phyloP scores from a whole-genome alignment of 2,113 vertebrate species.

The Nyctereutes procyonoides region DNA sequence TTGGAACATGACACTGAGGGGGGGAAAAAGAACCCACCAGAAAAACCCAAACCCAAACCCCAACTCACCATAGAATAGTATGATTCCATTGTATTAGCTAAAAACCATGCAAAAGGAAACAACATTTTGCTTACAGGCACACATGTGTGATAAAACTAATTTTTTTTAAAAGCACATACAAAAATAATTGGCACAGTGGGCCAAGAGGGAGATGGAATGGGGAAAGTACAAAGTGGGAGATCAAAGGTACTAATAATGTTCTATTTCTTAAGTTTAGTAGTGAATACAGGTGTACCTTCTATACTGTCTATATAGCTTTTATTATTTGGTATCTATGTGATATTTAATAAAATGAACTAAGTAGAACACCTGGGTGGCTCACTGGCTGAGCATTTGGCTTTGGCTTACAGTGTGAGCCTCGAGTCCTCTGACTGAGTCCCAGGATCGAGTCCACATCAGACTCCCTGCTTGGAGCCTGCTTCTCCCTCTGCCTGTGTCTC shows the following conservation, averaged over 20 bases:
- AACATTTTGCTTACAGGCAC: background rate
- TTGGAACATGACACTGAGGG: background rate
- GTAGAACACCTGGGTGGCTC: no score
- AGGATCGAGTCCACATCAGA: no score
- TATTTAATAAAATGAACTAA: background rate
- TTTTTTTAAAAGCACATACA: background rate
- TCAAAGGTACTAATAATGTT: background rate
- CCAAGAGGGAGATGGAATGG: background rate
- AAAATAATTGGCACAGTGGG: background rate
- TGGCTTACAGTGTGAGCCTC: no score
- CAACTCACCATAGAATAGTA: background rate
- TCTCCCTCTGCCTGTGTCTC: no score
- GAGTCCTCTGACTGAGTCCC: no score
- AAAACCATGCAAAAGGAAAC: conserved; percentile 31
- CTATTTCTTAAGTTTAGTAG: background rate
- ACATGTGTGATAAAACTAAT: background rate
- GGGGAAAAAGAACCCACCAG: background rate
- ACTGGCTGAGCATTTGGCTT: no score
- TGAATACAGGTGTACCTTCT: background rate
- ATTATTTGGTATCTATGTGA: background rate
- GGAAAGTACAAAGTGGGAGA: background rate
- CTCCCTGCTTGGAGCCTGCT: no score
- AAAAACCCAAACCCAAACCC: background rate
- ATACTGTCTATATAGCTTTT: background rate
- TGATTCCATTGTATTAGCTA: background rate